A percentile compares a stretch with the other conserved stretches of the same genome.
Conservation (phyloP, 1,140 invertebrate genomes). For the Pachyrhynchus sulphureomaculatus region DNA sequence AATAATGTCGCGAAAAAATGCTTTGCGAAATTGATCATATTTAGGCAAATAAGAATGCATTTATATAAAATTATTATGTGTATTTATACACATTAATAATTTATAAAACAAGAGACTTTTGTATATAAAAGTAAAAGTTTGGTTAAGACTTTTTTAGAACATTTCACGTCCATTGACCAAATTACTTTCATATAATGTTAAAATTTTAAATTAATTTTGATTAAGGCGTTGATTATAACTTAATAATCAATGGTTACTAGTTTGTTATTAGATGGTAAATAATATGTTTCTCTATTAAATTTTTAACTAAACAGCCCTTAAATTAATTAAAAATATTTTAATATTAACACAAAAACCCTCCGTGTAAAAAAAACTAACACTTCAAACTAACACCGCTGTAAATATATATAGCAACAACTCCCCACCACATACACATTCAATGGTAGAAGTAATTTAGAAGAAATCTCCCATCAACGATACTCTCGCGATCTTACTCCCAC, state of each 20-base stretch:
- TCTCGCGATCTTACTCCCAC: neutral
- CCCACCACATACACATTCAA: constrained; percentile 49
- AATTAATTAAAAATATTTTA: neutral
- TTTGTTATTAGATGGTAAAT: too few relatives aligned
- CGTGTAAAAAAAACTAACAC: neutral
- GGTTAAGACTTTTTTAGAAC: too few relatives aligned
- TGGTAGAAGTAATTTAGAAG: constrained; percentile 50
- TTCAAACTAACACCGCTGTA: constrained; percentile 47
- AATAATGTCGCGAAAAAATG: too few relatives aligned
- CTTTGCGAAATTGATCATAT: too few relatives aligned
- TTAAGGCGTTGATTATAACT: too few relatives aligned
- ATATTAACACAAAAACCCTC: neutral
- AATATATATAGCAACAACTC: constrained; percentile 44
- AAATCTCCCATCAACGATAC: constrained; percentile 22
- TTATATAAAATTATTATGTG: neutral
- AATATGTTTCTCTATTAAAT: too few relatives aligned
- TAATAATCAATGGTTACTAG: too few relatives aligned
- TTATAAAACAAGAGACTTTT: too few relatives aligned
- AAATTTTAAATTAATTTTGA: too few relatives aligned
- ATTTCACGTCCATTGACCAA: too few relatives aligned
- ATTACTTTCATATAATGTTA: too few relatives aligned
- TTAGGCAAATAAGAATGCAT: neutral
- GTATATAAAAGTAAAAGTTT: too few relatives aligned
- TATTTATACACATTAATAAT: neutral
- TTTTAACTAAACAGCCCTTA: constrained; percentile 4